These are phyloP conservation scores for Ardeotis arabs DNA, from an alignment of 2,113 vertebrate species.

Conservation along the genomic window DNA sequence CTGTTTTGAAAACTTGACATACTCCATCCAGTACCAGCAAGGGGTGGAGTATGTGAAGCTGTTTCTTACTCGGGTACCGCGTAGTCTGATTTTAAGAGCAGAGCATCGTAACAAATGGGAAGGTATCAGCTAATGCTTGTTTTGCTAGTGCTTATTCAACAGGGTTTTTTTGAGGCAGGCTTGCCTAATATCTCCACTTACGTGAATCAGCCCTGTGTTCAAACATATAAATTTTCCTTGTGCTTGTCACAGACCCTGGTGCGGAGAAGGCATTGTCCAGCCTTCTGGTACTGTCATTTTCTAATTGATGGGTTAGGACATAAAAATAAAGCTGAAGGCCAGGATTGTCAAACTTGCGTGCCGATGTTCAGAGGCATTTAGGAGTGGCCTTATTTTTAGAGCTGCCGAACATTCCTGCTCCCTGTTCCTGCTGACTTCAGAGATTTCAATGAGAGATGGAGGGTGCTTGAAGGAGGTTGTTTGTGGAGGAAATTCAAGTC, in stretches of 20 bases:
- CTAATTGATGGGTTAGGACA: neutral
- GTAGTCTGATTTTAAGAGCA: neutral
- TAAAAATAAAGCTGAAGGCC: slow-evolving; percentile 45
- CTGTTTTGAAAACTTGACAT: neutral
- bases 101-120: fast-evolving
- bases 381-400: slow-evolving; percentile 45
- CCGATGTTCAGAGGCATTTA: neutral
- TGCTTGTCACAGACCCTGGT: neutral
- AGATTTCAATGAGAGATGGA: slow-evolving; percentile 53
- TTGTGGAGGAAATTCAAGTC: neutral
- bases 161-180: neutral
- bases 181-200: neutral
- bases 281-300: slow-evolving; percentile 8
- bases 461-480: slow-evolving; percentile 9
- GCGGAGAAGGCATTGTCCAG: neutral
- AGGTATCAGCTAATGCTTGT: neutral
- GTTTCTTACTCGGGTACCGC: neutral
- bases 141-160: neutral
- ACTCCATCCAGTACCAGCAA: neutral
- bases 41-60: neutral
- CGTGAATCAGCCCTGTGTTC: neutral
- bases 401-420: neutral
- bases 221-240: neutral
- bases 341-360: neutral
- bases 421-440: slow-evolving; percentile 40